Evolutionary conservation across 2,888 invertebrate species (phyloP).

Genomic region (Agonum fuliginosum): DNA sequence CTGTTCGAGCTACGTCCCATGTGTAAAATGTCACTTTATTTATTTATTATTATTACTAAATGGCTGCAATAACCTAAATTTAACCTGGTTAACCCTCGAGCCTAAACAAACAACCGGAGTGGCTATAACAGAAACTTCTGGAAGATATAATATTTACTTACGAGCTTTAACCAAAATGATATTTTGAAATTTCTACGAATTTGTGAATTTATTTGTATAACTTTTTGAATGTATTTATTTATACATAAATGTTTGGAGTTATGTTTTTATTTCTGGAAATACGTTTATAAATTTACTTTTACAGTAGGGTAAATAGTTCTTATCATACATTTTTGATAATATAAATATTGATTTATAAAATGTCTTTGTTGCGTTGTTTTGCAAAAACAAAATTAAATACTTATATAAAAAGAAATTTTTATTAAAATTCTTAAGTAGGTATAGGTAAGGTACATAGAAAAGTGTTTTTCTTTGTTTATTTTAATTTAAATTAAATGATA

Average conservation of each 20-base stretch:
- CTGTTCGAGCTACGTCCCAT: neutral
- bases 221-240: neutral
- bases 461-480: no score
- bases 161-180: neutral
- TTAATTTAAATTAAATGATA: no score
- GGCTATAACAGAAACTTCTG: neutral
- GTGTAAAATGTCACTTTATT: neutral
- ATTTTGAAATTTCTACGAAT: neutral
- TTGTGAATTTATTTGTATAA: neutral
- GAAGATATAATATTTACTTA: neutral
- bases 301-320: neutral
- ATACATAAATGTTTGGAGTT: neutral
- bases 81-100: neutral
- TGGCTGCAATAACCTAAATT: neutral
- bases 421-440: no score
- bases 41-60: neutral
- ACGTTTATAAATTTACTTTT: neutral
- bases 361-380: neutral
- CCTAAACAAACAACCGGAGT: constrained; percentile 9
- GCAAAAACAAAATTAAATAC: neutral
- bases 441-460: no score
- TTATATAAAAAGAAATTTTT: neutral
- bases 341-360: neutral
- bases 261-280: constrained; percentile 7
- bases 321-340: neutral